Percentiles rank a stretch among this genome's conserved stretches.
Conservation (phyloP, 2,113 vertebrate species). For the Tragelaphus buxtoni region DNA sequence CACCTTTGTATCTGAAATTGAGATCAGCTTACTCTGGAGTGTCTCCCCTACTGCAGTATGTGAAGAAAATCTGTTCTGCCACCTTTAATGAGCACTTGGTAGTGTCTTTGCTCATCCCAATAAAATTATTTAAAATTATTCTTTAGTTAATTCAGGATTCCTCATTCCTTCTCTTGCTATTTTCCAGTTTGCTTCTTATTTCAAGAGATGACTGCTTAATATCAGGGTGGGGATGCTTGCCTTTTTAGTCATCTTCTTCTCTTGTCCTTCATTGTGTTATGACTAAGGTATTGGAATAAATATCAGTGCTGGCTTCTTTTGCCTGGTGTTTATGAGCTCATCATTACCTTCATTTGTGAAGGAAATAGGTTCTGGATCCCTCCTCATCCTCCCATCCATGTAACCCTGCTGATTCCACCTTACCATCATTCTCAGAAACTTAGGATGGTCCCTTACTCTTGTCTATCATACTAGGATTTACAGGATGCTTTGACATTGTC, state of each 20-base stretch:
- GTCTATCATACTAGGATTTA: background rate
- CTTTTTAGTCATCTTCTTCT: background rate
- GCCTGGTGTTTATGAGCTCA: background rate
- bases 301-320: background rate
- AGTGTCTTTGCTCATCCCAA: background rate
- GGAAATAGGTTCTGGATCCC: background rate
- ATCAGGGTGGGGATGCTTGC: fast-evolving
- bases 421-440: background rate
- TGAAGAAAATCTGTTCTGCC: background rate
- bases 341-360: background rate
- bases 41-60: fast-evolving
- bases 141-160: background rate
- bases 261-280: background rate
- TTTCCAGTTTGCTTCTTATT: background rate
- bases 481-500: background rate
- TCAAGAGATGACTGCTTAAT: no score
- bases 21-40: background rate
- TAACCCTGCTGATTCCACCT: background rate
- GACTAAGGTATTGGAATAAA: background rate
- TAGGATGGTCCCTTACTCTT: background rate
- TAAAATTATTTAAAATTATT: background rate
- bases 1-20: background rate
- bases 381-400: background rate
- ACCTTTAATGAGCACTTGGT: background rate
- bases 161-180: background rate